Evolutionary conservation across 2,797 vertebrate species (phyloP).

Genomic region (Phoeniculus purpureus): DNA sequence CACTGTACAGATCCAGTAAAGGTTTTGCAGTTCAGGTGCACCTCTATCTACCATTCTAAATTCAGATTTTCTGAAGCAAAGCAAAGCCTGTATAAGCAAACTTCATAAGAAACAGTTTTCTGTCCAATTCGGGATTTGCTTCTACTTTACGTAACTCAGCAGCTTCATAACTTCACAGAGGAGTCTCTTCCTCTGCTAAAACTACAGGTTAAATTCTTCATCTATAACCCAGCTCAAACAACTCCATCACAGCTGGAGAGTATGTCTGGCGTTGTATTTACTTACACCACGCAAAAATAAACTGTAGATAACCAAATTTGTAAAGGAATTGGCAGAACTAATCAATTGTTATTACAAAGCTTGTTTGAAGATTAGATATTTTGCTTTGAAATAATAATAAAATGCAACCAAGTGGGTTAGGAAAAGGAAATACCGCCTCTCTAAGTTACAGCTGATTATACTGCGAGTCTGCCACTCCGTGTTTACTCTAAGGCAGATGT

Average conservation of each 20-base stretch:
- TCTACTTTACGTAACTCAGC: background rate
- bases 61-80: background rate
- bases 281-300: slow-evolving; percentile 69
- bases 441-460: slow-evolving; percentile 68
- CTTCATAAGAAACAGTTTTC: slow-evolving; percentile 20
- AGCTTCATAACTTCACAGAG: background rate
- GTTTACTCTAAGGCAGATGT: slow-evolving; percentile 73
- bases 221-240: slow-evolving; percentile 35
- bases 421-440: slow-evolving; percentile 72
- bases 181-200: slow-evolving; percentile 17
- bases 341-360: slow-evolving; percentile 79
- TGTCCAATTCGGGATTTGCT: background rate
- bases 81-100: background rate
- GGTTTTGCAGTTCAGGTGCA: background rate
- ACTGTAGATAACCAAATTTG: slow-evolving; percentile 81
- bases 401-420: slow-evolving; percentile 70
- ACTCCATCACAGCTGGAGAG: slow-evolving; percentile 49
- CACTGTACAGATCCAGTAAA: background rate
- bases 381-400: slow-evolving; percentile 70
- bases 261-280: slow-evolving; percentile 64
- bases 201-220: slow-evolving; percentile 40
- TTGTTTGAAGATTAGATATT: slow-evolving; percentile 77
- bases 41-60: slow-evolving; percentile 11
- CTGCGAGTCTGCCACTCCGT: slow-evolving; percentile 67
- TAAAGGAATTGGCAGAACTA: slow-evolving; percentile 81